Conservation (phyloP, 1,140 invertebrate species). For the Trachymyrmex septentrionalis region DNA sequence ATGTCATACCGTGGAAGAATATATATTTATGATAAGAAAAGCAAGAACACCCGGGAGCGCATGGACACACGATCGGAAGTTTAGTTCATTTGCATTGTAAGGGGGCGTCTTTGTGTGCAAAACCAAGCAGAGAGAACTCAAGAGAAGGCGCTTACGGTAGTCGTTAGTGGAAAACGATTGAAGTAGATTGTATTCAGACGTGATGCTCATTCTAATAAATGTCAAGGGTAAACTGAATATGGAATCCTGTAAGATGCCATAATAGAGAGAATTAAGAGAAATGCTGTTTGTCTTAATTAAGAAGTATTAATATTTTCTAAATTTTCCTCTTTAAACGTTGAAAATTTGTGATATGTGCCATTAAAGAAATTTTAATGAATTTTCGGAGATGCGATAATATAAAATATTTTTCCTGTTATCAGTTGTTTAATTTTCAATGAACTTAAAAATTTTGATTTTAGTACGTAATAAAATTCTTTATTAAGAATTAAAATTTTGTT, state of each 20-base stretch:
- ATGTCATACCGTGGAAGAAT: neutral
- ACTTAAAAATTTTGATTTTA: conserved; percentile 6
- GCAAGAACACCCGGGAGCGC: neutral
- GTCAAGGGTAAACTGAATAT: conserved; percentile 16
- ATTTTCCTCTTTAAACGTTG: neutral
- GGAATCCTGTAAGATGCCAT: neutral
- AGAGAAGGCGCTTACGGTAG: neutral
- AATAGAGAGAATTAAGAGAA: conserved; percentile 9
- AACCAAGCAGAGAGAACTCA: neutral
- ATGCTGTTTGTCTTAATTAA: neutral
- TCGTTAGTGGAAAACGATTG: conserved; percentile 24
- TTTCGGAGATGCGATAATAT: neutral
- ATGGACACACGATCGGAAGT: conserved; percentile 22
- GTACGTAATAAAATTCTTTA: neutral
- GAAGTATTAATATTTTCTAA: neutral
- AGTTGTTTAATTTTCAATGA: neutral
- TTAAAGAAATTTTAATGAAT: conserved; percentile 4
- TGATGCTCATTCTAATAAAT: conserved; percentile 24
- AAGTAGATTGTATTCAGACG: neutral
- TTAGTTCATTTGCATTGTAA: conserved; percentile 43
- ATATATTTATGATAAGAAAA: conserved; percentile 7
- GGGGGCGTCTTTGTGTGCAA: conserved; percentile 30
- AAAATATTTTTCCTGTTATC: neutral
- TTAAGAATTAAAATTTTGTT: neutral
- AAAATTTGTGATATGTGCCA: neutral